Conservation (phyloP, 2,888 invertebrate genomes). For the Macrosiphum euphorbiae region DNA sequence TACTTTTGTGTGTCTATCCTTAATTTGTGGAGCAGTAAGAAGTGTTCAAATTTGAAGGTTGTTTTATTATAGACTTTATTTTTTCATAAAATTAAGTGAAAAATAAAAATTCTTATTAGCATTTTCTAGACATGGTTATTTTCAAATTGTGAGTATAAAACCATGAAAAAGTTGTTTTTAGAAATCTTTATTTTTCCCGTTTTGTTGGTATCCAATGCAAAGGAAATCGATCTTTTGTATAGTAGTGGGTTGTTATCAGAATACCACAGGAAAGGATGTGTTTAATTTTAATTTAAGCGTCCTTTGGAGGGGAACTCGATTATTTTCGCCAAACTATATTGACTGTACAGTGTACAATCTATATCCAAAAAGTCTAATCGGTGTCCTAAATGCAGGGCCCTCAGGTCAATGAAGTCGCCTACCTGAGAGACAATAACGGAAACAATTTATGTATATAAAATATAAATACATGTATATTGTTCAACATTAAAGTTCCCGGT, state of each 20-base stretch:
- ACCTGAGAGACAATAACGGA: background rate
- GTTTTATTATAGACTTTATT: too few species aligned
- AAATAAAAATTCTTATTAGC: too few species aligned
- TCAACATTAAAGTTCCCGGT: background rate
- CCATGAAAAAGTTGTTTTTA: background rate
- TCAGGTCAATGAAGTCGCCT: background rate
- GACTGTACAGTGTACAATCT: background rate
- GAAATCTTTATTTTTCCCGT: background rate
- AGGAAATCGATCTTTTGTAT: background rate
- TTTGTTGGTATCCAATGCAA: background rate
- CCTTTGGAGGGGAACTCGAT: background rate
- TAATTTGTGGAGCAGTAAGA: too few species aligned
- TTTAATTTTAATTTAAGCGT: background rate
- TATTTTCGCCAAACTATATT: background rate
- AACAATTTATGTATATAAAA: background rate
- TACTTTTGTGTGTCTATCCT: too few species aligned
- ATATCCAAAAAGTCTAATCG: background rate
- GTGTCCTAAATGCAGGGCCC: background rate
- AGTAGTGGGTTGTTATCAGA: background rate
- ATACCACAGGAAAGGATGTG: background rate
- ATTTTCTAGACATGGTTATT: too few species aligned
- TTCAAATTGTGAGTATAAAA: too few species aligned
- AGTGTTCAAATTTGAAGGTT: too few species aligned
- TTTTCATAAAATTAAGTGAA: too few species aligned
- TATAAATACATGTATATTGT: background rate